Base-by-base conservation (phyloP, 2,797 vertebrate species). In the Propithecus perrieri region DNA sequence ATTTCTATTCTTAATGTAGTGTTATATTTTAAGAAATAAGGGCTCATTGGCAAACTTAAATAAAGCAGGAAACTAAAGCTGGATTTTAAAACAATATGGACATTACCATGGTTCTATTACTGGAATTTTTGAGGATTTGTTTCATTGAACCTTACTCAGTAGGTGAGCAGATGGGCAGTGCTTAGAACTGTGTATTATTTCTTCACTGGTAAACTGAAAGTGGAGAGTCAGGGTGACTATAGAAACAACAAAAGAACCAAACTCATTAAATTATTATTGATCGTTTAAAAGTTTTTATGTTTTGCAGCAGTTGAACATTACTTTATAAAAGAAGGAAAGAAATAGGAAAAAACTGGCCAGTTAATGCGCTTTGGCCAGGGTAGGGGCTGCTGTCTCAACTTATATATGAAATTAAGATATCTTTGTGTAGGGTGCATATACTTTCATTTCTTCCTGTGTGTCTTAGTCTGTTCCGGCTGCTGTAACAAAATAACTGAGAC, bases 21-120 rank as follows among this genome's bases (percentile, higher is more conserved):
- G n/a, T 41, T 94, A 2, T 76, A 26, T 90, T 92, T 95, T 87
- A 92, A 95, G 75, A 94, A 92, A 65, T 72, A 71, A 88, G 78
- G 53, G 55, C 38, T 89, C 43, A 7, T 53, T 92, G 50, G n/a
- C 84, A 80, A 89, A 48, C 65, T 81, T 85, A 89, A 20, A 69
- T 76, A 93, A 91, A 95, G 59, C 35, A 92, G 53, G 92, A 94
- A 93, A 88, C 18, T 74, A 35, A 75, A 65, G 26, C 63, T 75
- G 22, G 35, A 33, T 85, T 67, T 65, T 92, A 59, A 35, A 67
- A 33, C 22, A 48, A 74, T 35, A 33, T 79, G 5, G 61, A 71
- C 33, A 50, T 13, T 63, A 11, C 67, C 22, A 22, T 87, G 43
- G 33, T 84, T 81, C 69, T 61, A 3, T 86, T 67, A 50, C 46